Base-by-base conservation (phyloP, 2,888 invertebrate genomes). In the Cephalotes varians region DNA sequence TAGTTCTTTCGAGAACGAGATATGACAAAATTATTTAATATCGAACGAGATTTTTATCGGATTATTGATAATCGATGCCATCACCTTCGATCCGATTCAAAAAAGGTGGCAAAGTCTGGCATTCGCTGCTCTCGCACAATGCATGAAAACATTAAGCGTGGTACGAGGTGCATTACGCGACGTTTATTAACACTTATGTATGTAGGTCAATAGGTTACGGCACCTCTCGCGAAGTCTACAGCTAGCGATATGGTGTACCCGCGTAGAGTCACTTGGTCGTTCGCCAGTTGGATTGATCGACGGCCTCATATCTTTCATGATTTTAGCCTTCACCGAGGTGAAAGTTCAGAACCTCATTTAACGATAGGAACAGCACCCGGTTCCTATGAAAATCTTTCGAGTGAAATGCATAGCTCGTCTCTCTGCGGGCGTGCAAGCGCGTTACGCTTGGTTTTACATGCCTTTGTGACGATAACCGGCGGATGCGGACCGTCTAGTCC, bases 171-270 rank as follows among this genome's bases (percentile, higher is more conserved):
- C 51, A 44, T 74, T 28, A 60, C 54, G 58, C 69, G 80, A 65
- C 69, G 37, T 60, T 71, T 85, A 86, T 88, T 71, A 76, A 91
- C 89, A 88, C 87, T 6, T 89, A 49, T 51, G 34, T 86, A 92
- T 91, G 88, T 89, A 85, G 93, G 91, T 93, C 91, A 92, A 89
- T 91, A 90, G 92, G 91, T 91, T 91, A 90, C 86, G 84, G 83
- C 62, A 60, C 49, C 18, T 40, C 44, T 58, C 47, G 80, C 31
- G 65, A 28, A 51, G 12, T 58, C 18, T 37, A 31, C 31, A 44
- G 60, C 18, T 64, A 73, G 67, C 67, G n/a, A 67, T 28, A 10
- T 18, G 72, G 44, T 56, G 79, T 67, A 67, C 65, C 58, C 81
- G 83, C 62, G 67, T 28, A 71, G 83, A 77, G 77, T 82, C 84